phyloP scores from a whole-genome alignment of 2,113 vertebrate species.

The Tor tambroides region DNA sequence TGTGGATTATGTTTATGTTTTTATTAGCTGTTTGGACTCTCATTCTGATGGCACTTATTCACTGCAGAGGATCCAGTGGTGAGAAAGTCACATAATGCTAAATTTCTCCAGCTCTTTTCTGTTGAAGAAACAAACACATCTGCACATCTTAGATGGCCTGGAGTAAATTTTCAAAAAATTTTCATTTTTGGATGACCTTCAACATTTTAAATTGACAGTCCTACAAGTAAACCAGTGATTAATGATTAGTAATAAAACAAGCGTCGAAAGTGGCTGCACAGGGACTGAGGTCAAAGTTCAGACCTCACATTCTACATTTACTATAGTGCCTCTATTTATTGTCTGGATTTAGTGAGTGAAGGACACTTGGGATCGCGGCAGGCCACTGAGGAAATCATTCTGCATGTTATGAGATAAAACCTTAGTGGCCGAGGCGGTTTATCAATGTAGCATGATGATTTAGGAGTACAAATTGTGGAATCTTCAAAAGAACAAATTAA shows the following conservation, averaged over 20 bases:
- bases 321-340: conserved; percentile 29
- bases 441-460: background rate
- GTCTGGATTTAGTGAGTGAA: conserved; percentile 4
- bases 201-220: too few species aligned
- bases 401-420: background rate
- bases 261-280: background rate
- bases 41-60: too few species aligned
- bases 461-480: background rate
- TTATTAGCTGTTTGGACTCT: too few species aligned
- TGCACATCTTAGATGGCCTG: too few species aligned
- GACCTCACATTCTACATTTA: conserved; percentile 12
- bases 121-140: too few species aligned
- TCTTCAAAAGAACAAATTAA: background rate
- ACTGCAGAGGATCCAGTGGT: too few species aligned
- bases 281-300: conserved; percentile 19
- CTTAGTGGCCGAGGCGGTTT: background rate
- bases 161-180: too few species aligned
- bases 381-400: conserved; percentile 3
- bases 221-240: conserved; percentile 15
- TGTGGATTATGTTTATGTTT: too few species aligned
- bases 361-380: background rate
- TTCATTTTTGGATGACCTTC: too few species aligned
- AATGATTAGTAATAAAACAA: conserved; percentile 13
- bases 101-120: too few species aligned
- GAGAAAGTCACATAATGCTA: too few species aligned